Conservation (phyloP, 2,888 invertebrate species). For the Aplocera efformata region DNA sequence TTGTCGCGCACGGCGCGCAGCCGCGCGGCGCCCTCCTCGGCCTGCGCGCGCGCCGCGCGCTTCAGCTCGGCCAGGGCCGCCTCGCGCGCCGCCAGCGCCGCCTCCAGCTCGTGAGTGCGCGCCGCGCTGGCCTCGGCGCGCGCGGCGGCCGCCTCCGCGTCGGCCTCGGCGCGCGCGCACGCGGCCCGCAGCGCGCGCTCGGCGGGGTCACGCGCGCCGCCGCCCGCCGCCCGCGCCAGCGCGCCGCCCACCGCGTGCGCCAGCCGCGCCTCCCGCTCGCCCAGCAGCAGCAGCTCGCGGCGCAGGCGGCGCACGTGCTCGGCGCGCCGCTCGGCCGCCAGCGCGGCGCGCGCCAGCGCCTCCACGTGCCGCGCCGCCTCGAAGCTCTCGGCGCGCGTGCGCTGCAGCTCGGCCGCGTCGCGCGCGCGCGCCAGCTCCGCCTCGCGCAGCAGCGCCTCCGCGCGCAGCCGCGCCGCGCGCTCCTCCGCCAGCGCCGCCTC, state of each 20-base stretch:
- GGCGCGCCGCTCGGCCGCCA: conserved; percentile 60
- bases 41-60: conserved; percentile 70
- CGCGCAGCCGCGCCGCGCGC: conserved; percentile 48
- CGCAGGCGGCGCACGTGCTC: conserved; percentile 67
- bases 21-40: conserved; percentile 82
- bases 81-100: conserved; percentile 49
- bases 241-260: conserved; percentile 32
- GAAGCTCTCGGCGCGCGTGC: conserved; percentile 53
- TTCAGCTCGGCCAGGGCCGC: conserved; percentile 68
- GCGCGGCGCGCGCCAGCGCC: conserved; percentile 56
- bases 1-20: conserved; percentile 80
- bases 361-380: conserved; percentile 63
- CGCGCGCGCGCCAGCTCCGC: conserved; percentile 62
- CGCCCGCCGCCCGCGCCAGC: conserved; percentile 11
- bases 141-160: conserved; percentile 61
- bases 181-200: conserved; percentile 46
- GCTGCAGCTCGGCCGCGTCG: conserved; percentile 61
- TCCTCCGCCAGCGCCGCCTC: conserved; percentile 47
- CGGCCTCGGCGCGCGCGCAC: conserved; percentile 60
- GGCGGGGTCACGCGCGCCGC: conserved; percentile 23
- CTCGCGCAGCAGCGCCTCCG: conserved; percentile 57
- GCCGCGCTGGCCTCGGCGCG: conserved; percentile 66
- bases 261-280: conserved; percentile 62
- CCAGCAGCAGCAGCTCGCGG: conserved; percentile 64
- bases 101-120: conserved; percentile 74